A percentile compares a stretch with the other conserved stretches of the same genome.
phyloP scores from a whole-genome alignment of 2,888 invertebrate species.

The Heliconius sara region DNA sequence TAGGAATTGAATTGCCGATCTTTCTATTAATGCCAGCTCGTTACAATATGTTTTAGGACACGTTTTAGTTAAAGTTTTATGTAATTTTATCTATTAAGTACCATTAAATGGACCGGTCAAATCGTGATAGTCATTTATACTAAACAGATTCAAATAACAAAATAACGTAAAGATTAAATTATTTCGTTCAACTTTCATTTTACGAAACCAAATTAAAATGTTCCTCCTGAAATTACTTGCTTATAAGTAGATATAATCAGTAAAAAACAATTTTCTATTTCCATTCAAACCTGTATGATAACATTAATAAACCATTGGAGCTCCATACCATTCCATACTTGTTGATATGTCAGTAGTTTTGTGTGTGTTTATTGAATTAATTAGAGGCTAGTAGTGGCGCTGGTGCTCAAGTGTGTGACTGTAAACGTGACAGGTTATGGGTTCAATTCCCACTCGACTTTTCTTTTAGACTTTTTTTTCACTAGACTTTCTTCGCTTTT shows the following conservation, averaged over 20 bases:
- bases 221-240: not conserved
- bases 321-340: not conserved
- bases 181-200: not conserved
- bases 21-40: too few relatives aligned
- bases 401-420: too few relatives aligned
- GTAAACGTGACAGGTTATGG: too few relatives aligned
- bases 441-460: too few relatives aligned
- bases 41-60: too few relatives aligned
- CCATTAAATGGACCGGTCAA: not conserved
- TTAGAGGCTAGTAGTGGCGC: not conserved
- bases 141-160: not conserved
- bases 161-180: not conserved
- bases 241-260: not conserved
- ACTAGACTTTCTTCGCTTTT: too few relatives aligned
- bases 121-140: too few relatives aligned
- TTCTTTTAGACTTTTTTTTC: too few relatives aligned
- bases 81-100: not conserved
- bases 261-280: not conserved
- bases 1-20: too few relatives aligned
- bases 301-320: not conserved
- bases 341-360: not conserved
- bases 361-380: not conserved
- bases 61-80: not conserved
- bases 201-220: too few relatives aligned
- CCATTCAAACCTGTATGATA: slow-evolving; percentile 4